Conservation (phyloP, 2,888 invertebrate genomes). For the Eucera pruinosa region DNA sequence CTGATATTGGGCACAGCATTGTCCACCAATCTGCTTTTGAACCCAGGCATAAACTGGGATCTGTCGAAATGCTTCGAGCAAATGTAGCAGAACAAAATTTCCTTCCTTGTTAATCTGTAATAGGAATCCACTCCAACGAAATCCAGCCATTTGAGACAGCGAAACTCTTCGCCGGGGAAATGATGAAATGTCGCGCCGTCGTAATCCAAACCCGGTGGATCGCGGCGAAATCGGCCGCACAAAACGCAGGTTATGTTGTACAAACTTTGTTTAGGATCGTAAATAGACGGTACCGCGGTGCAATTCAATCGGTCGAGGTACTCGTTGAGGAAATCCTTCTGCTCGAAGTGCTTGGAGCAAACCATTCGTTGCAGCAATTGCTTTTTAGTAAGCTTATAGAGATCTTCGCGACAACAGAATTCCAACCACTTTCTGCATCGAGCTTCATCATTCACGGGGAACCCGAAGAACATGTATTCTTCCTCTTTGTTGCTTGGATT, state of each 20-base stretch:
- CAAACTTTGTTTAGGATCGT: constrained; percentile 82
- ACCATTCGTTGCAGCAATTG: constrained; percentile 82
- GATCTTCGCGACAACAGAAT: constrained; percentile 82
- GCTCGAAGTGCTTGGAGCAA: constrained; percentile 81
- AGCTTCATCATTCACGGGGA: constrained; percentile 81
- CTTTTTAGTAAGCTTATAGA: constrained; percentile 82
- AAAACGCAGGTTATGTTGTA: constrained; percentile 82
- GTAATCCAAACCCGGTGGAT: constrained; percentile 77
- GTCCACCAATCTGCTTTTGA: constrained; percentile 76
- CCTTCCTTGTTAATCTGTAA: constrained; percentile 81
- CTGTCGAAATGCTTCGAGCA: constrained; percentile 82
- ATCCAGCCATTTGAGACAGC: constrained; percentile 82
- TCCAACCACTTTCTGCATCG: constrained; percentile 82
- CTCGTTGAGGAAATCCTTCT: constrained; percentile 80
- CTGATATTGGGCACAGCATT: constrained; percentile 80
- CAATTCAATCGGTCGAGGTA: constrained; percentile 80
- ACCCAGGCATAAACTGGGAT: constrained; percentile 79
- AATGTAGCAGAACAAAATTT: constrained; percentile 82
- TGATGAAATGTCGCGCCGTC: constrained; percentile 82
- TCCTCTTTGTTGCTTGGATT: constrained; percentile 82
- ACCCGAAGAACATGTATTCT: constrained; percentile 83
- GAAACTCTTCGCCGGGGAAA: constrained; percentile 83
- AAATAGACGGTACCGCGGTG: constrained; percentile 80
- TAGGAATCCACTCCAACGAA: constrained; percentile 83
- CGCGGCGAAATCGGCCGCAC: constrained; percentile 77